Evolutionary conservation across 2,113 vertebrate species (phyloP).

Genomic region (Dromas ardeola): DNA sequence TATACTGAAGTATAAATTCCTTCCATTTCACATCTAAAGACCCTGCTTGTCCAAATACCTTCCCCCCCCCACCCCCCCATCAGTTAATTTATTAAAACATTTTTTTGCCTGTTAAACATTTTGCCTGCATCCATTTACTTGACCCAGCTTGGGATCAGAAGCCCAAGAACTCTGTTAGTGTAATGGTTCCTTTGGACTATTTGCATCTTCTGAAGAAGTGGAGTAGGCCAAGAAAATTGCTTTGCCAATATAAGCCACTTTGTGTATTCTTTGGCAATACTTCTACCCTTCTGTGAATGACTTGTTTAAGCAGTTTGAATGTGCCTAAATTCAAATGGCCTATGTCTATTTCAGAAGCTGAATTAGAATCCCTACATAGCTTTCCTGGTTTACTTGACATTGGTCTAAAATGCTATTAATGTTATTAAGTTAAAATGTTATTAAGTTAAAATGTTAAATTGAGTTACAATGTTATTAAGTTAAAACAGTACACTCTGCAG

Average conservation of each 20-base stretch:
- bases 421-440: neutral
- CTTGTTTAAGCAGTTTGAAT: neutral
- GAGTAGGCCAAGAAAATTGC: neutral
- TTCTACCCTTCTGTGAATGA: neutral
- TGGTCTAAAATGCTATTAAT: neutral
- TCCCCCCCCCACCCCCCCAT: neutral
- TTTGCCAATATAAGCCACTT: neutral
- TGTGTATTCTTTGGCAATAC: neutral
- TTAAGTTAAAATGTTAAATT: neutral
- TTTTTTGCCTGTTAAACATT: neutral
- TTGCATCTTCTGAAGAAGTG: neutral
- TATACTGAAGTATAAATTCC: neutral
- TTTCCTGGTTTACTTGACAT: neutral
- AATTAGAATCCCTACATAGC: neutral
- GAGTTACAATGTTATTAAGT: neutral
- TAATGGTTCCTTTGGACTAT: neutral
- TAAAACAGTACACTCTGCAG: neutral
- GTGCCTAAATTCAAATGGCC: neutral
- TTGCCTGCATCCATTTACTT: neutral
- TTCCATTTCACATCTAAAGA: neutral
- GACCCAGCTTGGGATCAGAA: neutral
- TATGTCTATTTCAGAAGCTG: neutral
- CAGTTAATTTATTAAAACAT: neutral
- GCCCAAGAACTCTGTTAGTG: neutral
- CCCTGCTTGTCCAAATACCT: neutral